Conservation (phyloP, 2,888 invertebrate species). For the Nephrotoma appendiculata region DNA sequence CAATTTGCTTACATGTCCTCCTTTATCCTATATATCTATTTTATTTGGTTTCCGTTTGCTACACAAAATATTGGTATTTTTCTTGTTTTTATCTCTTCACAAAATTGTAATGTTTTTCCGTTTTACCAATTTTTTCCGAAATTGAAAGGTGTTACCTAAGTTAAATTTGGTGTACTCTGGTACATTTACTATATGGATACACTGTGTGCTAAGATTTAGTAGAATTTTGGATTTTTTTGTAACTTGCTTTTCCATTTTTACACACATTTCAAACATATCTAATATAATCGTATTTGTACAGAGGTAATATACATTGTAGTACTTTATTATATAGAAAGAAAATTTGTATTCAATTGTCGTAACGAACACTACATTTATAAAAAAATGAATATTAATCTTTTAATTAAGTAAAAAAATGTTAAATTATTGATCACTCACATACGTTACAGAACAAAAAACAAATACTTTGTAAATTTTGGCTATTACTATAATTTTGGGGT, state of each 20-base stretch:
- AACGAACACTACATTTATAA: not conserved
- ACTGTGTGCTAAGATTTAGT: not conserved
- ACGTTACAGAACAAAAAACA: not conserved
- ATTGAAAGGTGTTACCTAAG: not conserved
- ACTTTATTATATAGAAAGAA: not conserved
- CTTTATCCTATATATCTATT: not conserved
- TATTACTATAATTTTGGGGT: not conserved
- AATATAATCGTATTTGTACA: not conserved
- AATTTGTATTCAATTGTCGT: not conserved
- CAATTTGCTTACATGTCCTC: not conserved
- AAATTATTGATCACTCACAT: not conserved
- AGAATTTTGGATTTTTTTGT: not conserved
- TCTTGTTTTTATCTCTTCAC: not conserved
- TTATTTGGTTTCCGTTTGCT: not conserved
- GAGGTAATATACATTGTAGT: not conserved
- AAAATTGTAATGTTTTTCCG: not conserved
- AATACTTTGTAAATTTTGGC: not conserved
- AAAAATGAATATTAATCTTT: not conserved
- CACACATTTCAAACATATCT: not conserved
- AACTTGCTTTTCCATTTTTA: not conserved
- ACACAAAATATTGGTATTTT: not conserved
- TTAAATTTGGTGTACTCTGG: not conserved
- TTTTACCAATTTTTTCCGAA: not conserved
- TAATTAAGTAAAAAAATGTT: not conserved
- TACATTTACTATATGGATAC: not conserved